Base-by-base conservation (phyloP, 1,140 invertebrate species). In the Ladona fulva region DNA sequence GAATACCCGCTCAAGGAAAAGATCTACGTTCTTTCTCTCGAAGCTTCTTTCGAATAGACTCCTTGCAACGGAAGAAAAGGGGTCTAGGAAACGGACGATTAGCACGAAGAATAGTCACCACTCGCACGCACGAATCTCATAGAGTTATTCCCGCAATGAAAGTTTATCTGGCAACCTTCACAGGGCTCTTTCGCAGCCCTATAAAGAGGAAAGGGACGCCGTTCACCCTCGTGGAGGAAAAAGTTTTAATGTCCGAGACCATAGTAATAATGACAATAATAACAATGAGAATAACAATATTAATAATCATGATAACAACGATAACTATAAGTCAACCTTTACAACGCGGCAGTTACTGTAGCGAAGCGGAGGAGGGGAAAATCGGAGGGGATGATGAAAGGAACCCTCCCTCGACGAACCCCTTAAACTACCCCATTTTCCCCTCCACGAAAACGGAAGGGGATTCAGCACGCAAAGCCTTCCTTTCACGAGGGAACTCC, bases 241-340 rank as follows among this genome's bases (percentile, higher is more conserved):
- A 66, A 66, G 52, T 66, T 66, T 66, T 66, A 66, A 66, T 66
- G 52, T 22, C 16, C 52, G 52, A 66, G 52, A 3, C 52, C 52
- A 66, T 66, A 6, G 52, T 66, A 66, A 66, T 66, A 66, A 66
- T 66, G 52, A 66, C 52, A 66, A 66, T 66, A 66, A 66, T 66
- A 66, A 66, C 52, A 66, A 66, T 66, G 52, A 66, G 52, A 66
- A 66, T 66, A 66, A 66, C 52, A 66, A 66, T 66, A 66, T 66
- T 66, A 66, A 66, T 66, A 66, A 66, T 66, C 52, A 66, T 66
- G 52, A 66, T 66, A 66, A 66, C 52, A 66, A 66, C 52, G 1
- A 12, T 66, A 12, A 66, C 1, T 19, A 66, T 66, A 66, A 66
- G 52, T 66, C 52, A 66, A 6, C 52, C 52, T 66, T 66, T 66